These are phyloP conservation scores for Polypterus senegalus DNA, from an alignment of 2,113 vertebrate species.

Conservation along the genomic window DNA sequence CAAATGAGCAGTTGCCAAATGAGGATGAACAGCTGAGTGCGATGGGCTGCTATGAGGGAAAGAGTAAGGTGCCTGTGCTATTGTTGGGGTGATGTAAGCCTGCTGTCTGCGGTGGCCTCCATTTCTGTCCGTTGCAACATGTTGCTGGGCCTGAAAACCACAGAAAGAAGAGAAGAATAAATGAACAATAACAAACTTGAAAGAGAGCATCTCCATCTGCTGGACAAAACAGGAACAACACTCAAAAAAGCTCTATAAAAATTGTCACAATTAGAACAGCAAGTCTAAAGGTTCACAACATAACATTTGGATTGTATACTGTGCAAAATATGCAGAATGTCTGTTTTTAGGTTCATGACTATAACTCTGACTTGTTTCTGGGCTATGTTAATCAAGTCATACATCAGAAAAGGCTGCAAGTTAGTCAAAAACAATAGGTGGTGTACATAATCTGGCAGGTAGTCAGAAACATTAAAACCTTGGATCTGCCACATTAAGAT, in stretches of 20 bases:
- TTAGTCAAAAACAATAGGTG: too few relatives aligned
- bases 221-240: not conserved
- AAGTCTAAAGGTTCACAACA: too few relatives aligned
- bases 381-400: too few relatives aligned
- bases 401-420: too few relatives aligned
- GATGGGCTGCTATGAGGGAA: conserved; percentile 90
- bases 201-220: too few relatives aligned
- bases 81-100: conserved; percentile 91
- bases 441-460: too few relatives aligned
- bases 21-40: conserved; percentile 78
- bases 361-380: too few relatives aligned
- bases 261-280: not conserved
- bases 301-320: too few relatives aligned
- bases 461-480: too few relatives aligned
- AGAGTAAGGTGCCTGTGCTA: conserved; percentile 85
- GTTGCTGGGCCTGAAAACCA: conserved; percentile 75
- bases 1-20: conserved; percentile 80
- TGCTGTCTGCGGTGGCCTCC: conserved; percentile 84
- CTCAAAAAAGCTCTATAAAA: not conserved
- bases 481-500: too few relatives aligned
- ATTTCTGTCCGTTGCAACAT: conserved; percentile 69
- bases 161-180: conserved; percentile 15
- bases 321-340: too few relatives aligned
- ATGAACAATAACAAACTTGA: not conserved
- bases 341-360: too few relatives aligned